Base-by-base conservation (phyloP, 2,888 invertebrate genomes). In the Brassicogethes aeneus region DNA sequence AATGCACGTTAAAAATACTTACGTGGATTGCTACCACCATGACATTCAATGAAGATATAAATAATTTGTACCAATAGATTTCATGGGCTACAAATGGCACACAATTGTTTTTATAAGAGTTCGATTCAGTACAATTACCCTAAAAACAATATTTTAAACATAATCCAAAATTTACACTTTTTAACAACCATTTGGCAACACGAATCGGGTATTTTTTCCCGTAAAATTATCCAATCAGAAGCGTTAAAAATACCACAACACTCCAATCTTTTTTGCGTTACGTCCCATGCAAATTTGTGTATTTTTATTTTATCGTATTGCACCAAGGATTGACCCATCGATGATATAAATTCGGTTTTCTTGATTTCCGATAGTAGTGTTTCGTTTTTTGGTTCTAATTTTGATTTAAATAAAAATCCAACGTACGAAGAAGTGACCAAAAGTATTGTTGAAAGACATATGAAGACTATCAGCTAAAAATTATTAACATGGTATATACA, bases 211-310 rank as follows among this genome's bases (percentile, higher is more conserved):
- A 47, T 37, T 12, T 40, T 10, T 8, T 36, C 16, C 2, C 36
- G 35, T 8, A 41, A 7, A 8, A 33, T 17, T n/a, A 35, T 5
- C 51, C 51, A 51, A 35, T 51, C 48, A 1, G 17, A 13, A 13
- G 34, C 39, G 23, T 23, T 37, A 1, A 14, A 29, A 12, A 51
- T 34, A 36, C 51, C 51, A 29, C 51, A 51, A 36, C 51, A 51
- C 23, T 36, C 16, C 12, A 47, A 17, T 17, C 39, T 40, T 2
- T 12, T 13, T 29, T 51, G 51, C 23, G 42, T 46, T 12, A 34
- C 39, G 38, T 51, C 41, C 51, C 51, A 51, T 1, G 42, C 41
- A 12, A 16, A 34, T 7, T 23, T 17, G 31, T 47, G 39, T 8
- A 36, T 10, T 17, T 17, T 14, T 12, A 40, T 47, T 2, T 15